phyloP scores from a whole-genome alignment of 1,140 invertebrate genomes.

The Drosophila obscura region DNA sequence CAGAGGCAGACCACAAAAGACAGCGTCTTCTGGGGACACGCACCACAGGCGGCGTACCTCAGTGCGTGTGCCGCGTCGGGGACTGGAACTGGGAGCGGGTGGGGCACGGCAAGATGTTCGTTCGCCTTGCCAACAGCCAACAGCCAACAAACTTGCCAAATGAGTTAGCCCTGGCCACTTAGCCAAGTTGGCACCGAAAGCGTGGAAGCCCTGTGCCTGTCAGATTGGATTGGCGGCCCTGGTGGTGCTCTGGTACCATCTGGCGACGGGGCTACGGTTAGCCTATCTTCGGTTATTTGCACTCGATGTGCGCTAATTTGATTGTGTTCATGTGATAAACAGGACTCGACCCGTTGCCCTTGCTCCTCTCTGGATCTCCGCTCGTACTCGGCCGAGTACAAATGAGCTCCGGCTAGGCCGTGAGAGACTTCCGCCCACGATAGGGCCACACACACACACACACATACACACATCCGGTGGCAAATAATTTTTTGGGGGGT shows the following conservation, averaged over 20 bases:
- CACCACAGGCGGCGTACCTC: constrained; percentile 22
- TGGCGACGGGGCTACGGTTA: constrained; percentile 50
- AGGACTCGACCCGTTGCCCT: constrained; percentile 35
- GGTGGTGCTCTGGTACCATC: constrained; percentile 28
- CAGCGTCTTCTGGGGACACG: constrained; percentile 4
- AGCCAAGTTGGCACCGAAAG: not conserved
- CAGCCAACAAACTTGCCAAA: constrained; percentile 42
- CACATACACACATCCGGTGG: constrained; percentile 60
- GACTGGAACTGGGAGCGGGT: too few relatives aligned
- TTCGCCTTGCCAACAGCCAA: constrained; percentile 1
- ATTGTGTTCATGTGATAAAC: constrained; percentile 81
- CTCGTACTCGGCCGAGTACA: constrained; percentile 7
- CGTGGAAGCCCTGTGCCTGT: not conserved
- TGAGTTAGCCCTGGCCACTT: constrained; percentile 15
- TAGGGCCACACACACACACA: constrained; percentile 61
- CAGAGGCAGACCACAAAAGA: constrained; percentile 22
- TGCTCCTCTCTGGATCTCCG: constrained; percentile 11
- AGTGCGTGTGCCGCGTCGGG: not conserved
- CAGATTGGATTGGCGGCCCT: constrained; percentile 5
- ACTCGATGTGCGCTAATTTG: constrained; percentile 82
- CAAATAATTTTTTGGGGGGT: constrained; percentile 66
- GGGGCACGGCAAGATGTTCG: constrained; percentile 3
- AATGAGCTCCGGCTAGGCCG: constrained; percentile 18
- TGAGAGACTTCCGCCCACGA: constrained; percentile 41
- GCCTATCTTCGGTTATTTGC: constrained; percentile 75